Percentiles rank a stretch among this genome's conserved stretches.
These are phyloP conservation scores for Drosophila quadrilineata DNA, from an alignment of 1,140 invertebrate genomes.

Conservation along the genomic window DNA sequence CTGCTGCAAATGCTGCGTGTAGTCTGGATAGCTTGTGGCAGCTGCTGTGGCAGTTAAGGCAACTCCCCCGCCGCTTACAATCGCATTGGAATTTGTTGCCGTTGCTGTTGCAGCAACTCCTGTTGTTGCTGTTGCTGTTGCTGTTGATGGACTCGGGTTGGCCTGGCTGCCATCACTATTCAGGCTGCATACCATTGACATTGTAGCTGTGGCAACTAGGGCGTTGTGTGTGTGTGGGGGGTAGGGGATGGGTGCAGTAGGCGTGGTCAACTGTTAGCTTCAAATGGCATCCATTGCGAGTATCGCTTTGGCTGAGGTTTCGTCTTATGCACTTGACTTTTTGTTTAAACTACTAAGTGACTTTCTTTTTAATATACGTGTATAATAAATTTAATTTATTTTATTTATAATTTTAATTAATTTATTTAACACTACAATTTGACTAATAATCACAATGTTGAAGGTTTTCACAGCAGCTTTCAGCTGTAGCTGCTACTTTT, in stretches of 20 bases:
- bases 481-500: slow-evolving; percentile 51
- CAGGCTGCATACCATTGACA: slow-evolving; percentile 68
- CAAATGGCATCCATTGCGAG: neutral
- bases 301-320: neutral
- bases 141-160: slow-evolving; percentile 6
- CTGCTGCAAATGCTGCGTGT: slow-evolving; percentile 27
- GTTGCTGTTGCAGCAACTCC: slow-evolving; percentile 1
- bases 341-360: no score
- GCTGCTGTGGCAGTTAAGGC: neutral
- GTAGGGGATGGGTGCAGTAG: neutral
- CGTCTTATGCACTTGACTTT: no score
- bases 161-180: slow-evolving; percentile 57
- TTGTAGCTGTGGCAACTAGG: slow-evolving; percentile 18
- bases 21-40: no score
- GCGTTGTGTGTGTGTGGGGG: neutral
- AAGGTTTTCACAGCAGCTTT: slow-evolving; percentile 49
- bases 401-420: neutral
- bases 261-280: neutral
- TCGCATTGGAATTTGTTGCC: slow-evolving; percentile 16
- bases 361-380: slow-evolving; percentile 2
- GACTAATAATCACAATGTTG: slow-evolving; percentile 71
- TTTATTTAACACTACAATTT: slow-evolving; percentile 44
- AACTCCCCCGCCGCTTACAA: slow-evolving; percentile 1
- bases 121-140: slow-evolving; percentile 10
- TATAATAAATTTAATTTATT: neutral